phyloP scores from a whole-genome alignment of 2,113 vertebrate genomes.

The Camelus bactrianus region DNA sequence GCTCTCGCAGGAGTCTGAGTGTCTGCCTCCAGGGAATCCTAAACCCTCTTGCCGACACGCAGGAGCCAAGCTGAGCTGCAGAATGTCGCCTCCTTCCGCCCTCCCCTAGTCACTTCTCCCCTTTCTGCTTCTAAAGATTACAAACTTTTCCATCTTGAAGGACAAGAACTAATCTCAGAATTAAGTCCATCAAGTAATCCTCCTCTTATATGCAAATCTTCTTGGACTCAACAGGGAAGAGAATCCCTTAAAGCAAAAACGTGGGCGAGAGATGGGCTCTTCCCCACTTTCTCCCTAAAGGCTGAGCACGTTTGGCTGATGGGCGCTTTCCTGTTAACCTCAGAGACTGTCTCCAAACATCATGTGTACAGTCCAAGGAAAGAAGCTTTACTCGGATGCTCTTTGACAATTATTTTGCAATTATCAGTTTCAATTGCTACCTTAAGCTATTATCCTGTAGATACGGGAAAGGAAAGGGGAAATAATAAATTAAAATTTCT shows the following conservation, averaged over 20 bases:
- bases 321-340: constrained; percentile 76
- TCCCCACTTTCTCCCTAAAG: constrained; percentile 70
- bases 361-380: constrained; percentile 79
- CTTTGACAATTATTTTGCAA: constrained; percentile 51
- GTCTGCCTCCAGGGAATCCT: constrained; percentile 75
- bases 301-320: constrained; percentile 62
- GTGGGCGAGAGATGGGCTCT: constrained; percentile 67
- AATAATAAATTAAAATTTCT: constrained; percentile 82
- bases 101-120: constrained; percentile 56
- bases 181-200: constrained; percentile 79
- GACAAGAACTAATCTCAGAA: constrained; percentile 81
- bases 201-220: constrained; percentile 79
- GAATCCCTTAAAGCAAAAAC: constrained; percentile 68
- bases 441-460: constrained; percentile 79
- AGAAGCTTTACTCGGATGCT: constrained; percentile 50
- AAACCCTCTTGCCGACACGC: constrained; percentile 74
- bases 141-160: constrained; percentile 75
- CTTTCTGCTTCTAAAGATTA: constrained; percentile 80
- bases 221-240: constrained; percentile 75
- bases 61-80: constrained; percentile 52
- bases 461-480: constrained; percentile 79
- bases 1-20: constrained; percentile 59
- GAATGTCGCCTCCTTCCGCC: constrained; percentile 48
- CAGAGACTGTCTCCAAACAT: constrained; percentile 77
- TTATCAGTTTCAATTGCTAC: constrained; percentile 14